Percentiles rank a stretch among this genome's conserved stretches.
Evolutionary conservation across 2,113 vertebrate genomes (phyloP).

Genomic region (Callipepla squamata): DNA sequence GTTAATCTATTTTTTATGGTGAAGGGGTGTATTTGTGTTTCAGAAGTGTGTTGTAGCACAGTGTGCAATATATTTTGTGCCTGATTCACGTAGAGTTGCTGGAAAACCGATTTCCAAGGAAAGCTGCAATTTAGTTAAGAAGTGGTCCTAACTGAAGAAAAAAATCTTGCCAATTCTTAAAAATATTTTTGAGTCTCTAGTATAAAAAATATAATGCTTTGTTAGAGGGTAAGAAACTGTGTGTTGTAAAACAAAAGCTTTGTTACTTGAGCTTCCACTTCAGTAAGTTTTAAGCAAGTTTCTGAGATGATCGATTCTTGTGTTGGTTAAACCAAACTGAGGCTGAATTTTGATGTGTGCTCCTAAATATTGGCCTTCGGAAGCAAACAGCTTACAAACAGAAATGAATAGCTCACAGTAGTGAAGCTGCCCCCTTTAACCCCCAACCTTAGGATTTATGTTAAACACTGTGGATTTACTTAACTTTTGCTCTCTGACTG

Average conservation of each 20-base stretch:
- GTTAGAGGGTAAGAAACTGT: neutral
- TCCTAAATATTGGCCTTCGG: neutral
- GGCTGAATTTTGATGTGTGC: neutral
- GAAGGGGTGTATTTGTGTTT: neutral
- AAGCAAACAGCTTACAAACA: neutral
- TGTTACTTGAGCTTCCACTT: neutral
- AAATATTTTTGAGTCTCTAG: neutral
- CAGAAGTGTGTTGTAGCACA: neutral
- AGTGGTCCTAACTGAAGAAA: neutral
- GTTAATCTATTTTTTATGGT: neutral
- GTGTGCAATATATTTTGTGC: neutral
- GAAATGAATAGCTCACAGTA: neutral
- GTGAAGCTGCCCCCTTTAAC: neutral
- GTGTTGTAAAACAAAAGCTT: neutral
- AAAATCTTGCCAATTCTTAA: neutral
- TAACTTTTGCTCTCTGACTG: neutral
- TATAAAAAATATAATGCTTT: neutral
- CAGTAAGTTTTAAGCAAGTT: neutral
- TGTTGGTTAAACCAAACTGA: neutral
- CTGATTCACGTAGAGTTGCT: neutral
- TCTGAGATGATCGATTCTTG: neutral
- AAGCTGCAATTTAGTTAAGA: neutral
- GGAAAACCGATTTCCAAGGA: neutral
- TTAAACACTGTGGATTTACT: neutral
- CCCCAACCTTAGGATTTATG: neutral